Conservation (phyloP, 2,113 vertebrate genomes). For the Actenoides hombroni region DNA sequence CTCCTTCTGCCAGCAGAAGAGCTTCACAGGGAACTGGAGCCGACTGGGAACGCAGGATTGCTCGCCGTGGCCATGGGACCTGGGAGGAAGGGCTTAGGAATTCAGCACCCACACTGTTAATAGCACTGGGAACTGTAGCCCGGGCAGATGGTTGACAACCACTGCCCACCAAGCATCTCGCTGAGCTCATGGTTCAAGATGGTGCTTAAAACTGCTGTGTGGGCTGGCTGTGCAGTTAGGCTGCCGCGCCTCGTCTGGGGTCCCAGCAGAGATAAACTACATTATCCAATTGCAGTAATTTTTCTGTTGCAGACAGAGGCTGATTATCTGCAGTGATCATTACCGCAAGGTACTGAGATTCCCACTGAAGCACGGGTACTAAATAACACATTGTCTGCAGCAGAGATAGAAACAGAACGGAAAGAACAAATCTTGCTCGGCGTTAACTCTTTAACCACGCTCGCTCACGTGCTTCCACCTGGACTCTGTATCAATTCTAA, state of each 20-base stretch:
- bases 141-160: background rate
- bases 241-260: background rate
- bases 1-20: background rate
- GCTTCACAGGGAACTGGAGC: background rate
- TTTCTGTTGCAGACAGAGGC: background rate
- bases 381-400: background rate
- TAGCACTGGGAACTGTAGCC: background rate
- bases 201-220: background rate
- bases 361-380: background rate
- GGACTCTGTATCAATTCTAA: background rate
- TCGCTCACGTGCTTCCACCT: background rate
- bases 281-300: background rate
- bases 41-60: background rate
- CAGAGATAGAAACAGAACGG: background rate
- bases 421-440: background rate
- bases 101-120: background rate
- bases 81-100: background rate
- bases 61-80: background rate
- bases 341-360: background rate
- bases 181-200: background rate
- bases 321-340: constrained; percentile 34
- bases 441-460: background rate
- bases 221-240: background rate
- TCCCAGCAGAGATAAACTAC: background rate
- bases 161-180: background rate